Conservation (phyloP, 2,797 vertebrate species). For the Erpetoichthys calabaricus region DNA sequence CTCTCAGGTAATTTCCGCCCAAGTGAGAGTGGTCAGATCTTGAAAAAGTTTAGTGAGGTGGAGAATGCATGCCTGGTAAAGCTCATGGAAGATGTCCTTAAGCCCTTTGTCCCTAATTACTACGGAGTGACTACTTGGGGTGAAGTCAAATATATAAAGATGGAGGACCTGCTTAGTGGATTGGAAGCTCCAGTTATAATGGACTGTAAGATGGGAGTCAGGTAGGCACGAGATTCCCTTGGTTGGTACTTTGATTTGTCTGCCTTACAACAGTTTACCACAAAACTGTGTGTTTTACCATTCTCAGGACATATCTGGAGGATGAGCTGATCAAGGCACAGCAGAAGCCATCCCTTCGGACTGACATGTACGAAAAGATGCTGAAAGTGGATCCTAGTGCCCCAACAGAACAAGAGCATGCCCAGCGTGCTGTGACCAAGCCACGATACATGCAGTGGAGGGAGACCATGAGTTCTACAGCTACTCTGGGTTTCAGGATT, state of each 20-base stretch:
- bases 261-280: too few relatives aligned
- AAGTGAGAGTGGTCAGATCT: conserved; percentile 64
- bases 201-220: conserved; percentile 85
- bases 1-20: conserved; percentile 62
- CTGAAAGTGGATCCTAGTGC: conserved; percentile 56
- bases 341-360: conserved; percentile 40
- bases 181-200: conserved; percentile 68
- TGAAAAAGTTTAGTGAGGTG: conserved; percentile 63
- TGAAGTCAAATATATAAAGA: conserved; percentile 59
- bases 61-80: conserved; percentile 59
- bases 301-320: conserved; percentile 66
- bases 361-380: conserved; percentile 81
- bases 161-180: conserved; percentile 69
- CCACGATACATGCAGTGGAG: conserved; percentile 78
- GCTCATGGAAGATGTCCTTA: conserved; percentile 61
- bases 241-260: too few relatives aligned
- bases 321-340: conserved; percentile 60
- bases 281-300: background rate
- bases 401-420: conserved; percentile 57
- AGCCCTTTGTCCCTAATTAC: conserved; percentile 65
- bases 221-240: conserved; percentile 33
- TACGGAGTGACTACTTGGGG: conserved; percentile 54
- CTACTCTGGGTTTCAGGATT: conserved; percentile 66
- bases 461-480: conserved; percentile 60
- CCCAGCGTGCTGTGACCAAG: conserved; percentile 57